Conservation (phyloP, 2,113 vertebrate species). For the Ciconia maguari region DNA sequence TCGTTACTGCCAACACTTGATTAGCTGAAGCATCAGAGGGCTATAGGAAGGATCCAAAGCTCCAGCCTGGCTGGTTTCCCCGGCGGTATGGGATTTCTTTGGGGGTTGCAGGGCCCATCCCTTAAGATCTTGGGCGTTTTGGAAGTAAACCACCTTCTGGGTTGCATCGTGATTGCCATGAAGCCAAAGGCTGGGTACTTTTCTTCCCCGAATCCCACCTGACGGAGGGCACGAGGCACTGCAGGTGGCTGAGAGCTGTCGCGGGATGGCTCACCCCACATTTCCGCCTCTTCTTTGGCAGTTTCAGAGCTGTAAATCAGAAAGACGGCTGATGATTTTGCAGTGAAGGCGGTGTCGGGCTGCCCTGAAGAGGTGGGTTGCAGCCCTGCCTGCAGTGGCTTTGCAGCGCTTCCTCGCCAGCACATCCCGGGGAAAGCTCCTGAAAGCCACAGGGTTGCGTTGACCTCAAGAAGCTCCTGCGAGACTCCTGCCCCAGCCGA, state of each 20-base stretch:
- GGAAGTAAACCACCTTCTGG: not conserved
- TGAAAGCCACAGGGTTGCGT: not conserved
- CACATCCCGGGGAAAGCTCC: not conserved
- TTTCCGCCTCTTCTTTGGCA: too few species aligned
- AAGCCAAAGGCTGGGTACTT: not conserved
- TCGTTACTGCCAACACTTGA: too few species aligned
- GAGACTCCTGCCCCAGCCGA: not conserved
- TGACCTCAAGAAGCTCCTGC: fast-evolving
- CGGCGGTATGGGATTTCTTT: too few species aligned
- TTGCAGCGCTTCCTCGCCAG: not conserved
- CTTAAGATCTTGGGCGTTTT: not conserved
- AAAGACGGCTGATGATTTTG: too few species aligned
- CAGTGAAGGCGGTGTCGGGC: too few species aligned
- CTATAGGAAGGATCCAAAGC: not conserved
- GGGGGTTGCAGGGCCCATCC: too few species aligned
- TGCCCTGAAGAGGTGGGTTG: too few species aligned
- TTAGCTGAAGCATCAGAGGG: too few species aligned
- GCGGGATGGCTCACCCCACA: too few species aligned
- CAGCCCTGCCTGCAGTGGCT: not conserved
- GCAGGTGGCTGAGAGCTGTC: too few species aligned
- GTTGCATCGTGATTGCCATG: not conserved
- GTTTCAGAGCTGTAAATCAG: too few species aligned
- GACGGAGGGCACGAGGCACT: not conserved
- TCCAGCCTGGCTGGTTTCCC: not conserved
- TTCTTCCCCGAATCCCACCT: not conserved